Evolutionary conservation across 2,113 vertebrate species (phyloP).

Genomic region (Fregata magnificens): DNA sequence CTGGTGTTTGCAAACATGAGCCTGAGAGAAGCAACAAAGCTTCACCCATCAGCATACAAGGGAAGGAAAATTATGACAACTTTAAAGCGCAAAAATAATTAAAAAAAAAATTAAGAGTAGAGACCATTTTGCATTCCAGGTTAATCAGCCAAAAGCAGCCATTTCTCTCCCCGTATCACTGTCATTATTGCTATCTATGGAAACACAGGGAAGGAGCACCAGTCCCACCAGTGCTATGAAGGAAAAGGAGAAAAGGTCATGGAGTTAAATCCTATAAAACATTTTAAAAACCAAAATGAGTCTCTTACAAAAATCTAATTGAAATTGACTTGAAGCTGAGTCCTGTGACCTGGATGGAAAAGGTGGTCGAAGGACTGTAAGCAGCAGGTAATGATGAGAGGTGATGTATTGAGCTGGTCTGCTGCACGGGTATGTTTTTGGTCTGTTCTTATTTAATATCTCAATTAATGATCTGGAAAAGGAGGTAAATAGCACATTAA

Average conservation of each 20-base stretch:
- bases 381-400: neutral
- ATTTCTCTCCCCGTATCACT: neutral
- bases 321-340: neutral
- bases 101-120: neutral
- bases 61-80: neutral
- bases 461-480: slow-evolving; percentile 70
- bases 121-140: neutral
- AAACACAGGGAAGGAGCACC: neutral
- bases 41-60: neutral
- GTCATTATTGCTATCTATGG: neutral
- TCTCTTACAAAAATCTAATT: slow-evolving; percentile 19
- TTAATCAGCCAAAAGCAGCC: neutral
- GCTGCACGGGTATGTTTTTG: neutral
- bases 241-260: neutral
- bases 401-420: neutral
- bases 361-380: neutral
- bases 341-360: neutral
- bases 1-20: neutral
- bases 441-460: slow-evolving; percentile 52
- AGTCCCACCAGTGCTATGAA: neutral
- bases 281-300: neutral
- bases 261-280: neutral
- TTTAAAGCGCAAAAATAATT: neutral
- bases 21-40: neutral
- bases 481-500: slow-evolving; percentile 44